Base-by-base conservation (phyloP, 2,113 vertebrate species). In the Heliornis fulica region DNA sequence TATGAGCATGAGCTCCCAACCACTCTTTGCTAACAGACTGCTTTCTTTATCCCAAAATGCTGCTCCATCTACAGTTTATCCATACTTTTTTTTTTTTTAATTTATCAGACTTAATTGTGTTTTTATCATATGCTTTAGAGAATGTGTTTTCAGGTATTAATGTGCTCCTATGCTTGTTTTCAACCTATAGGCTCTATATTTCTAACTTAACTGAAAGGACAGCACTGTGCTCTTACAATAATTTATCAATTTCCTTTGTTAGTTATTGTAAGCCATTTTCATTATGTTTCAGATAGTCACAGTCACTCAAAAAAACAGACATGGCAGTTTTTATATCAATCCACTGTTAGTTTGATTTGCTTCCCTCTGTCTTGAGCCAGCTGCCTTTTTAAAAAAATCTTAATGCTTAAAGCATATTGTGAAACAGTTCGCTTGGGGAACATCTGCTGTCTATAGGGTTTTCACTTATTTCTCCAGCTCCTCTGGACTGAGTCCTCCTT, bases 271-370 rank as follows among this genome's bases (percentile, higher is more conserved):
- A 80, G 21, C 1, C 0, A 1, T 26, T 83, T 76, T 66, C 1
- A 0, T 23, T 76, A 10, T 64, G 7, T 61, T 86, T 92, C 0
- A 0, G 36, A 18, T 10, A 48, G 29, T 9, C 22, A 40, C 5
- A 28, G n/a, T 65, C 41, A 28, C 16, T 43, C 36, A 65, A 57
- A 89, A 23, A 25, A 82, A 29, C 7, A 57, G 11, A 28, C 2
- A 10, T 2, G 7, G 3, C 22, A 69, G 15, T 15, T 77, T 89
- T 77, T 50, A 17, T 29, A 50, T 6, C 11, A 48, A 8, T 20
- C 13, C 51, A 13, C 38, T 56, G 6, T 71, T 13, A 22, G 31
- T 18, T 15, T 40, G 40, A 50, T 80, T 70, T 70, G 31, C 3
- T 46, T 51, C 21, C 5, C 83, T 53, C 68, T 80, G 40, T 50